A percentile compares a stretch with the other conserved stretches of the same genome.
These are phyloP conservation scores for Dynastes hyllus DNA, from an alignment of 2,888 invertebrate genomes.

Conservation along the genomic window DNA sequence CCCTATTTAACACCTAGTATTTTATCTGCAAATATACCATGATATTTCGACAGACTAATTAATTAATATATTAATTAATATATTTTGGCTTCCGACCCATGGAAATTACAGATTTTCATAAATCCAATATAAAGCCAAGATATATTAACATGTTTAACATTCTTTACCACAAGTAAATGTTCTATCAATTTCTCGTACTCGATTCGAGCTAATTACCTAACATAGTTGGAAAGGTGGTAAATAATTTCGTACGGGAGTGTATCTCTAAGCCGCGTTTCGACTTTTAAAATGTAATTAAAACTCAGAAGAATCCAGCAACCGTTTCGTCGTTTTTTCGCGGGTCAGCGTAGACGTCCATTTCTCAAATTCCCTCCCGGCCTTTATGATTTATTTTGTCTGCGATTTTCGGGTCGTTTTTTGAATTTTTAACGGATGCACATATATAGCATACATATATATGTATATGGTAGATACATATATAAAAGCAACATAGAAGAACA, in stretches of 20 bases:
- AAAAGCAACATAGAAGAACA: not conserved
- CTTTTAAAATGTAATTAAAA: slow-evolving; percentile 66
- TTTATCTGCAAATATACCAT: too few relatives aligned
- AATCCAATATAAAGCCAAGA: too few relatives aligned
- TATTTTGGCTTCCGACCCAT: too few relatives aligned
- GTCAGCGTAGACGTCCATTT: slow-evolving; percentile 60
- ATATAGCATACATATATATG: not conserved
- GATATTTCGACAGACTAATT: too few relatives aligned
- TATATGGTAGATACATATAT: not conserved
- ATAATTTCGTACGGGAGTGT: not conserved
- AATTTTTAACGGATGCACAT: slow-evolving; percentile 65
- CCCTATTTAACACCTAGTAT: too few relatives aligned
- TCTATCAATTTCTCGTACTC: too few relatives aligned
- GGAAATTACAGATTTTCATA: too few relatives aligned
- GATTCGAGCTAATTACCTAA: too few relatives aligned
- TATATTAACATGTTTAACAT: too few relatives aligned
- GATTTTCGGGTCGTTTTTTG: slow-evolving; percentile 70
- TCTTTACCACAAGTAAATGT: too few relatives aligned
- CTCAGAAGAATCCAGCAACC: slow-evolving; percentile 63
- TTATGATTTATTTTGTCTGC: slow-evolving; percentile 72
- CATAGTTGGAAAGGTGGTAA: too few relatives aligned
- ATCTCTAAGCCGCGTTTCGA: slow-evolving; percentile 52
- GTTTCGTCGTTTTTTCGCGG: slow-evolving; percentile 60
- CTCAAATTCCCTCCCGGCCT: slow-evolving; percentile 67
- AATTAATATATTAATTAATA: too few relatives aligned